These are phyloP conservation scores for Epinotia bilunana DNA, from an alignment of 2,888 invertebrate species.

Conservation along the genomic window DNA sequence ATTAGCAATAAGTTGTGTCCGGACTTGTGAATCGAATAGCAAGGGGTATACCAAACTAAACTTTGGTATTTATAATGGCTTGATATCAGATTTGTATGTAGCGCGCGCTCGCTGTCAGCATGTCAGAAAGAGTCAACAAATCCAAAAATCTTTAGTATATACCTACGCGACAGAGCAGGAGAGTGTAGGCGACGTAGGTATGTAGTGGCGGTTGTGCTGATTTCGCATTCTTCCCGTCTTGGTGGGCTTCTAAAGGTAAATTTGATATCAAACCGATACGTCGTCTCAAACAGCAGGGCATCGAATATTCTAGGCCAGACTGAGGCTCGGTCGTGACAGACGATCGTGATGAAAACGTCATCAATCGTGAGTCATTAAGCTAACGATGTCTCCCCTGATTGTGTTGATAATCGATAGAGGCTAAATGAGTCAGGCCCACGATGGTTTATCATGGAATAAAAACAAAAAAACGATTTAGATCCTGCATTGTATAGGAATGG, in stretches of 20 bases:
- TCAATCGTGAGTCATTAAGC: conserved; percentile 21
- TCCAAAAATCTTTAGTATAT: too few relatives aligned
- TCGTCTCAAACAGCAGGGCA: background rate
- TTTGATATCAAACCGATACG: conserved; percentile 1
- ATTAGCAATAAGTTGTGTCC: conserved; percentile 3
- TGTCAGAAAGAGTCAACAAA: too few relatives aligned
- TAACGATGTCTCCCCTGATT: conserved; percentile 24
- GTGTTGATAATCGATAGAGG: conserved; percentile 9
- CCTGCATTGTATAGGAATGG: too few relatives aligned
- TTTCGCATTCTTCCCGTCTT: background rate
- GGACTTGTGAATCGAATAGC: too few relatives aligned
- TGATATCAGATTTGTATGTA: too few relatives aligned
- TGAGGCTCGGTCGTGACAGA: conserved; percentile 14
- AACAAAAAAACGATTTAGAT: too few relatives aligned
- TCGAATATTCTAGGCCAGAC: conserved; percentile 27
- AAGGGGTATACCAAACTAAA: too few relatives aligned
- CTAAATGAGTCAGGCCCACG: background rate
- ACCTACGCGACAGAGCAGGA: too few relatives aligned
- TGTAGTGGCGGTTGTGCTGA: too few relatives aligned
- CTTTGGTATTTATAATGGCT: too few relatives aligned
- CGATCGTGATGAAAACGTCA: conserved; percentile 1
- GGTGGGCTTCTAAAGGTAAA: background rate
- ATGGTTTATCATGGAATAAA: background rate
- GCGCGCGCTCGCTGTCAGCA: too few relatives aligned
- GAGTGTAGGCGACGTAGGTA: too few relatives aligned